Conservation (phyloP, 2,888 invertebrate genomes). For the Pantelozetes paolii region DNA sequence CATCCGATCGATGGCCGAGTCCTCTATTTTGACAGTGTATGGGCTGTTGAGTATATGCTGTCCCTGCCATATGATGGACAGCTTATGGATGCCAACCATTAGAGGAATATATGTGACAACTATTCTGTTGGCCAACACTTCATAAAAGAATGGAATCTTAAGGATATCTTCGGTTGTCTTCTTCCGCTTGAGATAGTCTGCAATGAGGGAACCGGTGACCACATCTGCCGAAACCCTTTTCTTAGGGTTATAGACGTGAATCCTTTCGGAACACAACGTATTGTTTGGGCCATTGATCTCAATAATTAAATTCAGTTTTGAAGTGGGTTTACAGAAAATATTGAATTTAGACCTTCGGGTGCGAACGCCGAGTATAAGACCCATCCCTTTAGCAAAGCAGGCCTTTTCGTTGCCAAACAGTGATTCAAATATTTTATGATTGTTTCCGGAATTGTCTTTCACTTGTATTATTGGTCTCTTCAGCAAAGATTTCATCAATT, state of each 20-base stretch:
- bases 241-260: constrained; percentile 45
- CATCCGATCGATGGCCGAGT: not conserved
- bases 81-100: constrained; percentile 45
- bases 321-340: constrained; percentile 46
- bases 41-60: constrained; percentile 49
- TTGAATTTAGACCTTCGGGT: constrained; percentile 52
- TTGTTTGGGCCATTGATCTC: constrained; percentile 51
- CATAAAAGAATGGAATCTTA: constrained; percentile 48
- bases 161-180: constrained; percentile 30
- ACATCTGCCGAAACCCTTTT: constrained; percentile 36
- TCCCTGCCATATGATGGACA: constrained; percentile 49
- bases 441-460: not conserved
- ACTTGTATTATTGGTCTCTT: constrained; percentile 16
- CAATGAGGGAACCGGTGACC: constrained; percentile 20
- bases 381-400: constrained; percentile 51
- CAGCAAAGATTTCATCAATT: constrained; percentile 39
- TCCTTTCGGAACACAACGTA: constrained; percentile 48
- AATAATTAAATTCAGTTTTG: constrained; percentile 47
- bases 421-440: constrained; percentile 25
- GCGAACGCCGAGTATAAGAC: constrained; percentile 51
- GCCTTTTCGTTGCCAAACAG: constrained; percentile 26
- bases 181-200: not conserved
- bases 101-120: constrained; percentile 48
- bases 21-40: constrained; percentile 47
- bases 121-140: constrained; percentile 46